A percentile compares a stretch with the other conserved stretches of the same genome.
Evolutionary conservation across 1,140 invertebrate genomes (phyloP).

Genomic region (Mamestra configurata): DNA sequence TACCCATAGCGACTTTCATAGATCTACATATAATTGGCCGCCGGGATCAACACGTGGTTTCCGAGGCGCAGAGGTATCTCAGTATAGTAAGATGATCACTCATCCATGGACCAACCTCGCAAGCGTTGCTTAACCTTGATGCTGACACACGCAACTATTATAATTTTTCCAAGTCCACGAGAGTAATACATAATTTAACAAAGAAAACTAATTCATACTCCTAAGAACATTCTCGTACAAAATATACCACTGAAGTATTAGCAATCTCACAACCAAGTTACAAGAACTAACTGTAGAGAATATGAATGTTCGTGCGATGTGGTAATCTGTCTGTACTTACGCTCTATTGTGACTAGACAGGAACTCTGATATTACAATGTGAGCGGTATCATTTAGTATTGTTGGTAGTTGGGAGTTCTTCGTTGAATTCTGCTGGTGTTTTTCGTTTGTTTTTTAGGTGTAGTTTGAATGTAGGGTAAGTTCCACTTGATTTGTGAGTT

Average conservation of each 20-base stretch:
- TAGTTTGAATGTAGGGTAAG: too few relatives aligned
- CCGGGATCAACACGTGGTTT: too few relatives aligned
- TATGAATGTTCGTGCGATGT: background rate
- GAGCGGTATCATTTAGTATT: background rate
- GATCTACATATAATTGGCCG: too few relatives aligned
- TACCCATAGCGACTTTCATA: too few relatives aligned
- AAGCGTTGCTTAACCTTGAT: too few relatives aligned
- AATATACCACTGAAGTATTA: background rate
- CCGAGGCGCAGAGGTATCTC: too few relatives aligned
- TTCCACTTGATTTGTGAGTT: too few relatives aligned
- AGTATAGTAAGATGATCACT: too few relatives aligned
- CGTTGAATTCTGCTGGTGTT: background rate
- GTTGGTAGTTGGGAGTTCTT: background rate
- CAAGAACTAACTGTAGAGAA: background rate
- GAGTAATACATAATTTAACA: too few relatives aligned
- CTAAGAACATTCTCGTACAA: background rate
- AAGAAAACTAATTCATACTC: background rate
- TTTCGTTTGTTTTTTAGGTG: background rate
- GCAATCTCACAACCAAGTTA: background rate
- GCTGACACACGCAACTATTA: too few relatives aligned
- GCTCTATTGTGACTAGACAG: background rate
- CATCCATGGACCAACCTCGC: too few relatives aligned
- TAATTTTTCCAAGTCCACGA: too few relatives aligned
- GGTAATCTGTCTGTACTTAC: background rate
- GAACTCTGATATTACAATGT: background rate